phyloP scores from a whole-genome alignment of 2,113 vertebrate species.

The Nycticebus coucang region DNA sequence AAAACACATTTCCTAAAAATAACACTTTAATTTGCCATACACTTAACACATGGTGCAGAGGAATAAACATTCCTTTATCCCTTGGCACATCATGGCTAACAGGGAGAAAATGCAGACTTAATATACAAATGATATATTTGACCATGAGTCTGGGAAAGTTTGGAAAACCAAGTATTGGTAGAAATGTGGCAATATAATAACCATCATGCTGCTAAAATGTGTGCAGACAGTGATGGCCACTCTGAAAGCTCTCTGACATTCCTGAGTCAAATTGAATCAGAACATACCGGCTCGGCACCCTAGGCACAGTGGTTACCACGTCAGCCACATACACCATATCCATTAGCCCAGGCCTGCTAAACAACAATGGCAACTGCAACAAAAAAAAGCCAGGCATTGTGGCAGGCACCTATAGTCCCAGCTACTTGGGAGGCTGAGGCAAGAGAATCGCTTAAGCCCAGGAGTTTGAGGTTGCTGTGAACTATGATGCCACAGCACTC shows the following conservation, averaged over 20 bases:
- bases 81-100: background rate
- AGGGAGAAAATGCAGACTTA: background rate
- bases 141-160: background rate
- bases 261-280: background rate
- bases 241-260: background rate
- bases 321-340: no score
- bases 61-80: background rate
- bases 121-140: background rate
- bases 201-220: background rate
- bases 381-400: no score
- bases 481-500: no score
- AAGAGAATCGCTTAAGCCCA: no score
- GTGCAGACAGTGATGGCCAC: background rate
- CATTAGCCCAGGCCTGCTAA: no score
- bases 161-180: background rate
- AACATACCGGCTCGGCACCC: no score
- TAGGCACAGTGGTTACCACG: no score
- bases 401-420: no score
- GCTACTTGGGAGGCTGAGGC: no score
- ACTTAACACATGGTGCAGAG: background rate
- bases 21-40: background rate
- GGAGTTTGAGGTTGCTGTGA: no score
- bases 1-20: background rate
- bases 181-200: background rate
- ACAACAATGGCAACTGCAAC: no score